These are phyloP conservation scores for Agrypnus murinus DNA, from an alignment of 2,888 invertebrate species.

Conservation along the genomic window DNA sequence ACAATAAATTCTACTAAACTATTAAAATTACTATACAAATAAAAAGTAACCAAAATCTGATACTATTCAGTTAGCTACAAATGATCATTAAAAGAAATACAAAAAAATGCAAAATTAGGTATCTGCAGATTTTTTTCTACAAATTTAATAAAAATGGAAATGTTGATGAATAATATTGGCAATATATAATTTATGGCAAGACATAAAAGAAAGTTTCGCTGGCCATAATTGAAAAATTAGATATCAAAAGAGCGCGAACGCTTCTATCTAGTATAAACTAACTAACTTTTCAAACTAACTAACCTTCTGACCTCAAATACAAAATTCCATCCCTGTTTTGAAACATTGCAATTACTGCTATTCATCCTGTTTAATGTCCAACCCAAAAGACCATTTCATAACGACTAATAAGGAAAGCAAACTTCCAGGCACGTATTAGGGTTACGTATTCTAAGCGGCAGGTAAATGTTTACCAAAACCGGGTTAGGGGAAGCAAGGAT, in stretches of 20 bases:
- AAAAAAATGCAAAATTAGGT: too few species aligned
- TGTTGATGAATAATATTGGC: not conserved
- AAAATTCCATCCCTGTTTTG: constrained; percentile 2
- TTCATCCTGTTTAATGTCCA: constrained; percentile 2
- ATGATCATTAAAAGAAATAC: too few species aligned
- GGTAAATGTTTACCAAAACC: constrained; percentile 53
- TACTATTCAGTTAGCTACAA: too few species aligned
- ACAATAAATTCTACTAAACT: too few species aligned
- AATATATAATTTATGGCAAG: too few species aligned
- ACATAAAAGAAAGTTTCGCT: too few species aligned
- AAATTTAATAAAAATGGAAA: not conserved
- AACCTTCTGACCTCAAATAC: constrained; percentile 23
- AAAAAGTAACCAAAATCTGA: too few species aligned
- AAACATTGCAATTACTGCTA: constrained; percentile 10
- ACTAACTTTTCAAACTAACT: not conserved
- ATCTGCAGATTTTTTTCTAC: not conserved
- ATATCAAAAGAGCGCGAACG: too few species aligned
- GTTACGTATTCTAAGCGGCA: constrained; percentile 9
- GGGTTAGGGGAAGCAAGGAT: constrained; percentile 66
- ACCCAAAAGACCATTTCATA: too few species aligned
- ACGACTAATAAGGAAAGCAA: constrained; percentile 14
- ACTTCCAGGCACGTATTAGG: constrained; percentile 30
- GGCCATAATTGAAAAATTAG: too few species aligned
- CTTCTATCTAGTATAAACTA: not conserved
- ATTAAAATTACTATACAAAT: too few species aligned